Conservation (phyloP, 2,113 vertebrate genomes). For the Aptenodytes forsteri region DNA sequence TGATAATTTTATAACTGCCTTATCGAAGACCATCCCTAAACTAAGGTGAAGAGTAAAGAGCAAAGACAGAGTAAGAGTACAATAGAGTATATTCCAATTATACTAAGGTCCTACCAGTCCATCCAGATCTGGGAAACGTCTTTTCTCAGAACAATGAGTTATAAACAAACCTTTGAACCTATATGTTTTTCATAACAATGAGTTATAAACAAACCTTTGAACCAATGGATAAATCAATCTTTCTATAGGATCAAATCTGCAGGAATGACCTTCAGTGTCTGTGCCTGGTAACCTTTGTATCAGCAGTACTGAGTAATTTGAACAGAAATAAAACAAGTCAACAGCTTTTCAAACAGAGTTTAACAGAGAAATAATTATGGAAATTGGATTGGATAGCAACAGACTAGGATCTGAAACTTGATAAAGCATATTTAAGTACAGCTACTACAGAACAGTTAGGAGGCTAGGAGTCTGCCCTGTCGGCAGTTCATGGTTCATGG, state of each 20-base stretch:
- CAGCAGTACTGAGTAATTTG: neutral
- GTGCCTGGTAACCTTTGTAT: neutral
- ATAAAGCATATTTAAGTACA: neutral
- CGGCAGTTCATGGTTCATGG: neutral
- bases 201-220: neutral
- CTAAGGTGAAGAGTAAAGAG: neutral
- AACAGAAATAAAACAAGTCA: conserved; percentile 6
- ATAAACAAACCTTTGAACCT: neutral
- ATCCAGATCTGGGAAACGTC: neutral
- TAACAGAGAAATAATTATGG: neutral
- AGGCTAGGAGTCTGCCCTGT: neutral
- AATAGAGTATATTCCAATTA: neutral
- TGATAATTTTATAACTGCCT: neutral
- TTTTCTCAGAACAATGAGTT: neutral
- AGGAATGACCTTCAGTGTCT: neutral
- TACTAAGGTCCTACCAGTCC: neutral
- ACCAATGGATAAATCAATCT: neutral
- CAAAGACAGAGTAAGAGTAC: neutral
- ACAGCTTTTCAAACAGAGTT: neutral
- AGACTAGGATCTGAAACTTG: neutral
- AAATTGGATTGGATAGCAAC: neutral
- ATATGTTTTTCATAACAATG: too few relatives aligned
- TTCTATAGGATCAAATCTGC: neutral
- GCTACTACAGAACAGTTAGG: neutral
- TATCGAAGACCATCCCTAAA: neutral